These are phyloP conservation scores for Thecophora atra DNA, from an alignment of 2,888 invertebrate species.

Conservation along the genomic window DNA sequence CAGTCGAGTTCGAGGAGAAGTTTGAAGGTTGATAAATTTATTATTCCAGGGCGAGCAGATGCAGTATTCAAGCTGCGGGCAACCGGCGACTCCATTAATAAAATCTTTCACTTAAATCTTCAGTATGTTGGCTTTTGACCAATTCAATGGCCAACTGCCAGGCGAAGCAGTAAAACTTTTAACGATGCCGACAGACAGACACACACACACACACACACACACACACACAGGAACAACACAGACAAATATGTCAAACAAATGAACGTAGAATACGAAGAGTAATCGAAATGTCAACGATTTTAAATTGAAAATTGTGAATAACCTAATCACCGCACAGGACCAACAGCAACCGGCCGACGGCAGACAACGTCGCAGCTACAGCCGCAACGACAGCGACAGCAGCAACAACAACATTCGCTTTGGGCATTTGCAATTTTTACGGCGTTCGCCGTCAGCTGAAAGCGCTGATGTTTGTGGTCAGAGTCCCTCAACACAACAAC, in stretches of 20 bases:
- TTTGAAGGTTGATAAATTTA: conserved; percentile 13
- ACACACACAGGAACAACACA: not conserved
- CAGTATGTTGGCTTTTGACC: conserved; percentile 22
- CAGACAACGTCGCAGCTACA: not conserved
- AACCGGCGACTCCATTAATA: conserved; percentile 28
- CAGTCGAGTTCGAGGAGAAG: not conserved
- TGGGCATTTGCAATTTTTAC: conserved; percentile 29
- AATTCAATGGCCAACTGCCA: conserved; percentile 23
- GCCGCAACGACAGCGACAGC: conserved; percentile 17
- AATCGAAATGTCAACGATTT: conserved; percentile 56
- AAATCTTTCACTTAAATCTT: conserved; percentile 21
- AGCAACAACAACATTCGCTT: conserved; percentile 18
- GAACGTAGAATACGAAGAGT: conserved; percentile 33
- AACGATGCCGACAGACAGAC: conserved; percentile 8
- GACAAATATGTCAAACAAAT: conserved; percentile 28
- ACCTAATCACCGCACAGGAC: conserved; percentile 51
- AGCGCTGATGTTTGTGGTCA: conserved; percentile 21
- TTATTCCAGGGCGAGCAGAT: conserved; percentile 3
- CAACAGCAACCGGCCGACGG: not conserved
- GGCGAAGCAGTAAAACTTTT: conserved; percentile 15
- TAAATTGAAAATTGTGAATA: conserved; percentile 55
- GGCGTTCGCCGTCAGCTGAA: conserved; percentile 18
- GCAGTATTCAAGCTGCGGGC: conserved; percentile 17
- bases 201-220: conserved; percentile 4
- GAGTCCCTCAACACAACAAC: not conserved